Conservation (phyloP, 2,797 vertebrate species). For the Pipistrellus pipistrellus region DNA sequence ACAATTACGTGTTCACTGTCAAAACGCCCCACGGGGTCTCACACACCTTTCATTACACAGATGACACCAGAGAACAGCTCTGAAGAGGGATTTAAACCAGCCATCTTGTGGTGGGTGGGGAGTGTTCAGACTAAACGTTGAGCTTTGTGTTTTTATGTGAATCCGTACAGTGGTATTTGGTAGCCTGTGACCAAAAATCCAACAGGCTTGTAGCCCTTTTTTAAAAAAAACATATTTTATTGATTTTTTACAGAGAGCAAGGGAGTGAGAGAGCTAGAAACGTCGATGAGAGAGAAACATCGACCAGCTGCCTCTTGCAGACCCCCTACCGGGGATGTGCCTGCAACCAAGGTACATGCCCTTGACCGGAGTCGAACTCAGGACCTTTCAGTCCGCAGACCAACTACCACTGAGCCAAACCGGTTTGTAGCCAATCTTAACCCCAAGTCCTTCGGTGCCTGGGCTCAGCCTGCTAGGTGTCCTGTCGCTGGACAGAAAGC, state of each 20-base stretch:
- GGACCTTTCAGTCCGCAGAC: too few relatives aligned
- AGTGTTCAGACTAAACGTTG: neutral
- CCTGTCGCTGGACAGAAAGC: neutral
- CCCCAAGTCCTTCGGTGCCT: neutral
- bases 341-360: too few relatives aligned
- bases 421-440: neutral
- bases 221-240: too few relatives aligned
- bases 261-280: too few relatives aligned
- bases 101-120: neutral
- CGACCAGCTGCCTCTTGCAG: too few relatives aligned
- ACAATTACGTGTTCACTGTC: neutral
- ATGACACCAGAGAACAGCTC: neutral
- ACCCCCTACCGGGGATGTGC: too few relatives aligned
- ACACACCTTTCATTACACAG: rapidly evolving
- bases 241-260: too few relatives aligned
- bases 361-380: too few relatives aligned
- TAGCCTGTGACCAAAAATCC: constrained; percentile 42
- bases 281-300: too few relatives aligned
- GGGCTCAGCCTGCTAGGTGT: neutral
- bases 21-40: neutral
- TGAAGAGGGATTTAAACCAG: neutral
- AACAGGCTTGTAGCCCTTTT: neutral
- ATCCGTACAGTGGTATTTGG: constrained; percentile 8
- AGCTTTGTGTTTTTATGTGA: constrained; percentile 46
- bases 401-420: too few relatives aligned